Evolutionary conservation across 2,797 vertebrate genomes (phyloP), one percentile per base, ranked within the genome.

Genomic region (Cryptoprocta ferox): DNA sequence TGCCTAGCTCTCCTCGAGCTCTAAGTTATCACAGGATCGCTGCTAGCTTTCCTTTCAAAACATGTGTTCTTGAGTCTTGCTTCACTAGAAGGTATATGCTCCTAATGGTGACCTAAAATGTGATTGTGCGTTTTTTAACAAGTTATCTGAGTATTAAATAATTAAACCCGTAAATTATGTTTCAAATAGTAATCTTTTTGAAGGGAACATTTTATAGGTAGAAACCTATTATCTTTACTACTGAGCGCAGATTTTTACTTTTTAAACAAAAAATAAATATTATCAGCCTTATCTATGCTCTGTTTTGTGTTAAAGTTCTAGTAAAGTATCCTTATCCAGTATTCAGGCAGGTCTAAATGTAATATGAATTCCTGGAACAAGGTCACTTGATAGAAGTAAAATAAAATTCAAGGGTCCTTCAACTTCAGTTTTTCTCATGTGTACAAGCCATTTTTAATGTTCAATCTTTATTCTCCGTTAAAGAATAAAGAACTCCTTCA

Each of bases 301-400:
- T 91, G 59, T 53, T 95, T 91, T 81, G 42, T 91, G 19, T 48
- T 92, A 68, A 66, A 89, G 32, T 90, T 94, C 32, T 92, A 79
- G 75, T 81, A 92, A 81, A 73, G 15, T 42, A n/a, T 92, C 42
- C 35, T 80, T 93, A 53, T 78, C 30, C 48, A 85, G 32, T 78
- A 48, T 79, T 79, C 37, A 32, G 13, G 92, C 37, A 35, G 28
- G 10, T 88, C 35, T 88, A 92, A 96, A 81, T 85, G 9, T 91
- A 65, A 75, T 53, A 35, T 65, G 10, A 92, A 93, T 95, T 96
- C 15, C 42, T 89, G 4, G 71, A 85, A 92, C 48, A 96, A 83
- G 50, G 39, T 61, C 78, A 92, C 50, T 87, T 87, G n/a, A 82
- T 48, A n/a, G 42, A 96, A 94, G 56, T 83, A 66, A 32, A 68